These are phyloP conservation scores for Champsocephalus esox DNA, from an alignment of 2,797 vertebrate genomes.

Conservation along the genomic window DNA sequence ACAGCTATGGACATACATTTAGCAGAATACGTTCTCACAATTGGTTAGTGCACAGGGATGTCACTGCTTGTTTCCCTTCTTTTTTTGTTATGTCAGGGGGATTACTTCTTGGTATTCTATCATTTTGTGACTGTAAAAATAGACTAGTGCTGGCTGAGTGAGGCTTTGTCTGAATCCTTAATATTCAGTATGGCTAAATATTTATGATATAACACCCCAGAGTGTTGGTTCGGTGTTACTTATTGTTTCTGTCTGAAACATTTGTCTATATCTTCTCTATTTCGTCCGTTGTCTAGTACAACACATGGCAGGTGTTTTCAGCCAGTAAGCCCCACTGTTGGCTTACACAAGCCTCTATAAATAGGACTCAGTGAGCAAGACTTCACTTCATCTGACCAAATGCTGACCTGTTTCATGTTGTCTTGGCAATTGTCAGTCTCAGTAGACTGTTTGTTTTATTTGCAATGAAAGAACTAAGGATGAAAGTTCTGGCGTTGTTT, in stretches of 20 bases:
- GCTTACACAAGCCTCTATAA: conserved; percentile 61
- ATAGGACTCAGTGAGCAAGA: conserved; percentile 46
- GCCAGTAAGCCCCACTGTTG: conserved; percentile 19
- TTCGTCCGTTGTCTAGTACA: conserved; percentile 9
- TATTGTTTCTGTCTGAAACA: conserved; percentile 2
- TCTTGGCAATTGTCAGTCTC: conserved; percentile 48
- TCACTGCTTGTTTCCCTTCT: too few relatives aligned
- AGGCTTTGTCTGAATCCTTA: not conserved
- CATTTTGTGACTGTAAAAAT: too few relatives aligned
- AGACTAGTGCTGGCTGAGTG: not conserved
- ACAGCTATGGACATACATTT: too few relatives aligned
- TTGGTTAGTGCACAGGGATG: too few relatives aligned
- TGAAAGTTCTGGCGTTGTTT: conserved; percentile 54
- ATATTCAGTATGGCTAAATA: not conserved
- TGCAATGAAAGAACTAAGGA: conserved; percentile 38
- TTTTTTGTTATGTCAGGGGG: too few relatives aligned
- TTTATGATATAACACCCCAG: not conserved
- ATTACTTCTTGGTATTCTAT: too few relatives aligned
- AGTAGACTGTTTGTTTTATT: conserved; percentile 31
- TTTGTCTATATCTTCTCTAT: conserved; percentile 25
- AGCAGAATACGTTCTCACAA: too few relatives aligned
- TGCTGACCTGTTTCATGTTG: conserved; percentile 57
- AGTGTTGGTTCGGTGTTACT: not conserved
- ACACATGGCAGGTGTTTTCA: conserved; percentile 16
- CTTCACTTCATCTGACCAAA: conserved; percentile 61